Conservation (phyloP, 2,797 vertebrate species). For the Podargus strigoides region DNA sequence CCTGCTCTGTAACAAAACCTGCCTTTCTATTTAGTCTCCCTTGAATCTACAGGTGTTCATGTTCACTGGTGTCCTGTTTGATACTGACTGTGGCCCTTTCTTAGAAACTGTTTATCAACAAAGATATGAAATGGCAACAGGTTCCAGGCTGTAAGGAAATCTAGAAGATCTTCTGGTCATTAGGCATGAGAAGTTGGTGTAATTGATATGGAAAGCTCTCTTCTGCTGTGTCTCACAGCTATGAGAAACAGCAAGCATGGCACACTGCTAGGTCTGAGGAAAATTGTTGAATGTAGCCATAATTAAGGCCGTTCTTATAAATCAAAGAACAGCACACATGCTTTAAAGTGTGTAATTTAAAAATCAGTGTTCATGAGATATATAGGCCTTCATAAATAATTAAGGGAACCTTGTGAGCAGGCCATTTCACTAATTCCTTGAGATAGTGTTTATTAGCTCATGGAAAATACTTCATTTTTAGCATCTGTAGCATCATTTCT, state of each 20-base stretch:
- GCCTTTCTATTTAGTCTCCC: neutral
- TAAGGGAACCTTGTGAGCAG: neutral
- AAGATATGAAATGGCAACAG: neutral
- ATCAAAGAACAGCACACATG: neutral
- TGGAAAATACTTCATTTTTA: neutral
- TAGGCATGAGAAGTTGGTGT: neutral
- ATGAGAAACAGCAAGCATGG: neutral
- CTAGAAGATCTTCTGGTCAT: neutral
- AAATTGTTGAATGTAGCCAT: neutral
- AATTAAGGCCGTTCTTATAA: neutral
- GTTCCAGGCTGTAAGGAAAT: neutral
- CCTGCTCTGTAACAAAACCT: neutral
- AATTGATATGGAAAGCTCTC: neutral
- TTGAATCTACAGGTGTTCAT: neutral
- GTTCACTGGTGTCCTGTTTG: neutral
- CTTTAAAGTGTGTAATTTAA: conserved; percentile 21
- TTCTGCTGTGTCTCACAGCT: neutral
- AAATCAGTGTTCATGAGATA: neutral
- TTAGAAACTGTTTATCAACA: neutral
- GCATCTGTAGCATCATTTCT: neutral
- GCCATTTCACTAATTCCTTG: neutral
- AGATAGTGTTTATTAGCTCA: neutral
- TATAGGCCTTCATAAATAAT: neutral
- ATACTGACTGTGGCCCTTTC: neutral
- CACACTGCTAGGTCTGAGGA: too few relatives aligned